Conservation (phyloP, 2,888 invertebrate genomes). For the Diaphora mendica region DNA sequence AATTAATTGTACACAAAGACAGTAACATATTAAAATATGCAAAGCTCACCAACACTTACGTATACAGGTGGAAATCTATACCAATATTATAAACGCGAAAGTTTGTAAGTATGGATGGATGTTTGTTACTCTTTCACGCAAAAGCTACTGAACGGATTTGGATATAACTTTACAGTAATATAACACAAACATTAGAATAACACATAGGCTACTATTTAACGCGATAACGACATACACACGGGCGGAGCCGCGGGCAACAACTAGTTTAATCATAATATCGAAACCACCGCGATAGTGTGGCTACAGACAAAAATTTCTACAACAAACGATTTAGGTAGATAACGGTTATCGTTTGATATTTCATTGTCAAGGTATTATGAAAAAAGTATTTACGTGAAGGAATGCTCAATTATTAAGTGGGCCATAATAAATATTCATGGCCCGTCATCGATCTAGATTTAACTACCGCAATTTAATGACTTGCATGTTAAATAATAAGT, state of each 20-base stretch:
- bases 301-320: conserved; percentile 6
- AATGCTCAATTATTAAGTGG: conserved; percentile 29
- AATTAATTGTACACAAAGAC: neutral
- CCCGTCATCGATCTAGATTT: conserved; percentile 22
- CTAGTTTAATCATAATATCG: too few species aligned
- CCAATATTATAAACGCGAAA: too few species aligned
- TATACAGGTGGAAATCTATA: neutral
- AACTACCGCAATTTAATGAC: conserved; percentile 13
- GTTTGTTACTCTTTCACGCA: too few species aligned
- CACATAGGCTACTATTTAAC: too few species aligned
- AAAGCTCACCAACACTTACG: neutral
- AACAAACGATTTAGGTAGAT: conserved; percentile 25
- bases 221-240: too few species aligned
- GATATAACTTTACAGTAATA: too few species aligned
- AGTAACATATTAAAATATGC: neutral
- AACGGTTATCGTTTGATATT: conserved; percentile 39
- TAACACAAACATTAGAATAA: too few species aligned
- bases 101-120: too few species aligned
- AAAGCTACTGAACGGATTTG: too few species aligned
- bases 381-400: conserved; percentile 34
- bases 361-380: conserved; percentile 41
- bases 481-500: conserved; percentile 21
- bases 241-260: too few species aligned
- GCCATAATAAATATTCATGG: conserved; percentile 39
- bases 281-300: conserved; percentile 1